These are phyloP conservation scores for Crotalus helleri DNA, from an alignment of 2,113 vertebrate genomes.

Conservation along the genomic window DNA sequence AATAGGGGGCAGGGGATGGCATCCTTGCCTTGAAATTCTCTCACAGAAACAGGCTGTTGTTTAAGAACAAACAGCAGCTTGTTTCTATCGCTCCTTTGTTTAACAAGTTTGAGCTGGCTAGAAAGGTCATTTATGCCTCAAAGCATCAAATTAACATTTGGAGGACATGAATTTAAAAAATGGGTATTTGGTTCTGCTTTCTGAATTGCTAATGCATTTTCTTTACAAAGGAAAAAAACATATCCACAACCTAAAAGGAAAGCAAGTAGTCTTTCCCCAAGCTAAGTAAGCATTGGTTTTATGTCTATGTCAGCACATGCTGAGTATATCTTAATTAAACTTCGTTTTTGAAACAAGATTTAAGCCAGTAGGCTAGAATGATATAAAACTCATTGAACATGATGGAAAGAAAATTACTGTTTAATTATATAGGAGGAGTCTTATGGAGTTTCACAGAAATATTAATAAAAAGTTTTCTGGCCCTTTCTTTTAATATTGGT, in stretches of 20 bases:
- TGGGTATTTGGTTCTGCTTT: conserved; percentile 63
- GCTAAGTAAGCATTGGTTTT: conserved; percentile 52
- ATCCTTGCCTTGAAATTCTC: conserved; percentile 67
- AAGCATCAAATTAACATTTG: conserved; percentile 76
- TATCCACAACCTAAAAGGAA: conserved; percentile 32
- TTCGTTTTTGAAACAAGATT: conserved; percentile 50
- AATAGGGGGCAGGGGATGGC: conserved; percentile 19
- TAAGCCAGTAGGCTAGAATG: conserved; percentile 39
- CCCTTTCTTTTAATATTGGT: background rate
- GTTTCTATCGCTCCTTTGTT: conserved; percentile 68
- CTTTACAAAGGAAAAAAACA: background rate
- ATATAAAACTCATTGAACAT: conserved; percentile 25
- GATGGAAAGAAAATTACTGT: background rate
- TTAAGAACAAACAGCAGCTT: conserved; percentile 71
- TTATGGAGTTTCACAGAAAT: background rate
- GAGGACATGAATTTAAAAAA: conserved; percentile 73
- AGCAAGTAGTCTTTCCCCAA: conserved; percentile 31
- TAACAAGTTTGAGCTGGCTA: conserved; percentile 67
- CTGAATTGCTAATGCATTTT: conserved; percentile 58
- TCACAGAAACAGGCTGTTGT: conserved; percentile 66
- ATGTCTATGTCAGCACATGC: conserved; percentile 23
- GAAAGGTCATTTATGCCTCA: conserved; percentile 75
- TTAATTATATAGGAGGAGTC: conserved; percentile 33
- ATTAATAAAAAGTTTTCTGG: conserved; percentile 10
- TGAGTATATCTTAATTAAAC: conserved; percentile 49